Evolutionary conservation across 2,113 vertebrate genomes (phyloP), one percentile per base, ranked within the genome.

Genomic region (Heliornis fulica): DNA sequence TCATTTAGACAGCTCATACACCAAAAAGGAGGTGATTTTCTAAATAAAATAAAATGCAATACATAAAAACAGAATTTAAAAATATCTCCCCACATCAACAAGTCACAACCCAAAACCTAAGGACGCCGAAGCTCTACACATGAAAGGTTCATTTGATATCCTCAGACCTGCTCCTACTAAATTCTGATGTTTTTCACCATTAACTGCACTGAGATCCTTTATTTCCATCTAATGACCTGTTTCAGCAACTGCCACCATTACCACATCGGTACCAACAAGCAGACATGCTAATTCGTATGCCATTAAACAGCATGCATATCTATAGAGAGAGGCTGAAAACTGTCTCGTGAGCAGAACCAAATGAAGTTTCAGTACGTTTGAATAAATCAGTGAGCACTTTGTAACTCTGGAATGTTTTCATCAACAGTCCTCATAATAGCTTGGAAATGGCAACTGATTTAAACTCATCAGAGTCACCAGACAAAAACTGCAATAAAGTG

Each of bases 161-260:
- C 60, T 74, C 36, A 76, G 63, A 50, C 23, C 19, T 48, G 16
- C 29, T 69, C 16, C 64, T 78, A 40, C 31, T 76, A 77, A 82
- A 76, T 59, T 83, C 59, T 66, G 77, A 83, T 26, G 59, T 51
- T 93, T 90, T 83, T 57, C 65, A 68, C 36, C 41, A 82, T 85
- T 76, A 94, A 68, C 40, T 87, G 75, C 46, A 69, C 59, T 71
- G 61, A 87, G 53, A 76, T 81, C 36, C 20, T 89, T 82, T 87
- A 48, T 71, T 92, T 95, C n/a, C 31, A 26, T 53, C 65, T 95
- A 89, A 93, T 59, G 89, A 87, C 54, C 22, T 82, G 74, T 86
- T 78, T 77, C 71, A 94, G 48, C 75, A 91, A 87, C 66, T 29
- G 22, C 71, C 53, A 66, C 63, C 34, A 50, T 64, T 70, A 91